Percentiles rank a stretch among this genome's conserved stretches.
Conservation (phyloP, 2,888 invertebrate genomes). For the Arge pagana region DNA sequence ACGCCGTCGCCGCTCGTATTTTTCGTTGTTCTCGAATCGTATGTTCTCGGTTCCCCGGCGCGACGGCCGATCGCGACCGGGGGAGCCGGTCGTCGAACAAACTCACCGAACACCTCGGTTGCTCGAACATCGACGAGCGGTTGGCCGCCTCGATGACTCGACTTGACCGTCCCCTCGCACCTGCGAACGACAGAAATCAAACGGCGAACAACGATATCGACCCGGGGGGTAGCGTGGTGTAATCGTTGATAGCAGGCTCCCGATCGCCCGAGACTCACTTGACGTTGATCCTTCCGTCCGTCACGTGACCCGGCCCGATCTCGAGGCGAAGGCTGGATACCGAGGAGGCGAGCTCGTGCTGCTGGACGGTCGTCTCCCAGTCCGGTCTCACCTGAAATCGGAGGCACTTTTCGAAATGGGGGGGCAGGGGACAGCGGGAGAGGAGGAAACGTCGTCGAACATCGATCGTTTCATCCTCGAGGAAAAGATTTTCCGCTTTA, state of each 20-base stretch:
- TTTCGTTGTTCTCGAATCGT: too few relatives aligned
- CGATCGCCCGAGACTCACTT: conserved; percentile 39
- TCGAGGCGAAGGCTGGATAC: conserved; percentile 56
- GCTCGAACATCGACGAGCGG: conserved; percentile 38
- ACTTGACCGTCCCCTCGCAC: conserved; percentile 46
- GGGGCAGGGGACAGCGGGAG: too few relatives aligned
- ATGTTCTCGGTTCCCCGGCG: too few relatives aligned
- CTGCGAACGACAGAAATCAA: conserved; percentile 35
- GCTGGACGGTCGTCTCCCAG: conserved; percentile 47
- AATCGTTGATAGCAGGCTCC: not conserved
- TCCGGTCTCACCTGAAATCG: conserved; percentile 53
- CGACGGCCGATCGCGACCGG: too few relatives aligned
- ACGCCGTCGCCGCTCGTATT: too few relatives aligned
- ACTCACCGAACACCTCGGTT: conserved; percentile 51
- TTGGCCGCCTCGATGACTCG: conserved; percentile 35
- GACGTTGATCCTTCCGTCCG: conserved; percentile 50
- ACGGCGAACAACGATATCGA: too few relatives aligned
- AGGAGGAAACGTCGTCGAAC: too few relatives aligned
- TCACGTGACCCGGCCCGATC: conserved; percentile 53
- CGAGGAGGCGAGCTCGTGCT: conserved; percentile 55
- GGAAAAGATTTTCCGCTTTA: too few relatives aligned
- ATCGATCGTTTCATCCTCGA: too few relatives aligned
- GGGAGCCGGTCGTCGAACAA: not conserved
- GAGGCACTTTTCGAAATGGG: too few relatives aligned
- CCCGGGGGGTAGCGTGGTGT: too few relatives aligned